phyloP scores from a whole-genome alignment of 2,797 vertebrate species.

The Toxotes lorentzi region DNA sequence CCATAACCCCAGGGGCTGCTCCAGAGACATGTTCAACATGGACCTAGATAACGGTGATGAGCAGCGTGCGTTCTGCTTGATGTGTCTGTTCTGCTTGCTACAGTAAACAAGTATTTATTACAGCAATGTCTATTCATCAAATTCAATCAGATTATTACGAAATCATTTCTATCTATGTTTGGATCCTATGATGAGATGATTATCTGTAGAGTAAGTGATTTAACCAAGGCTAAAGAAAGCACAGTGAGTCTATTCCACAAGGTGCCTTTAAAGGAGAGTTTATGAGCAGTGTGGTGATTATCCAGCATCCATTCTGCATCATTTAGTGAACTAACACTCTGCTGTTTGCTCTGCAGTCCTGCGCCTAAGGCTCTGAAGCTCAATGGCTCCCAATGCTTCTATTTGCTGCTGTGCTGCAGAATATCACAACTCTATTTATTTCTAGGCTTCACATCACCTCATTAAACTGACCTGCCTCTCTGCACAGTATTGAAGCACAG shows the following conservation, averaged over 20 bases:
- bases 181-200: constrained; percentile 11
- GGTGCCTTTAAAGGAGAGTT: constrained; percentile 54
- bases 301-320: constrained; percentile 72
- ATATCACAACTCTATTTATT: constrained; percentile 75
- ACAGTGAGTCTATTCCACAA: constrained; percentile 25
- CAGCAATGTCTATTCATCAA: constrained; percentile 22
- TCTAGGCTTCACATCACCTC: constrained; percentile 73
- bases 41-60: constrained; percentile 60
- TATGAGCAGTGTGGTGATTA: constrained; percentile 65
- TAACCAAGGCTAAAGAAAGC: constrained; percentile 21
- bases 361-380: constrained; percentile 60
- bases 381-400: constrained; percentile 75
- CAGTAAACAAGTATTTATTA: background rate
- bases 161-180: background rate
- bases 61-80: constrained; percentile 27
- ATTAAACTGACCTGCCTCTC: constrained; percentile 75
- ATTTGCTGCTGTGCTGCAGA: constrained; percentile 71
- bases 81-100: constrained; percentile 24
- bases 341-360: constrained; percentile 71
- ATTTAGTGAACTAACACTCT: constrained; percentile 69
- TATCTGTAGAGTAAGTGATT: constrained; percentile 1
- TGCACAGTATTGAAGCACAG: constrained; percentile 54
- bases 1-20: constrained; percentile 72
- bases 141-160: constrained; percentile 22
- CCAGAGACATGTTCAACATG: constrained; percentile 65